Percentiles rank a stretch among this genome's conserved stretches.
phyloP scores from a whole-genome alignment of 2,888 invertebrate genomes.

The Chelonus formosanus region DNA sequence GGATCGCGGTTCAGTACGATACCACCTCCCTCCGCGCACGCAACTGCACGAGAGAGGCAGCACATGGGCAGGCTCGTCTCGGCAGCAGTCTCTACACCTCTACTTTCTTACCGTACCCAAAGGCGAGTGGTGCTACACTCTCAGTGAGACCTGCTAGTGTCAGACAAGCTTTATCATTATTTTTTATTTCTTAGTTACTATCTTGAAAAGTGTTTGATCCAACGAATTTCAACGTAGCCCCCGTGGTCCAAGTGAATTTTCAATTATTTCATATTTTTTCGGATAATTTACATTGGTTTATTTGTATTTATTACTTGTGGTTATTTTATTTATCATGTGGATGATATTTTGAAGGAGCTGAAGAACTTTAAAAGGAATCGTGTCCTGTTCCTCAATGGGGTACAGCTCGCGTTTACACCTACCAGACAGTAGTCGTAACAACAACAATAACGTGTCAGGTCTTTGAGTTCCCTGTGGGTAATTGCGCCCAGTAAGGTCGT shows the following conservation, averaged over 20 bases:
- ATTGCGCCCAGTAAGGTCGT: slow-evolving; percentile 61
- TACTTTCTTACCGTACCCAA: slow-evolving; percentile 43
- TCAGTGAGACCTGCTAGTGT: slow-evolving; percentile 44
- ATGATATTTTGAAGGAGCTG: slow-evolving; percentile 13
- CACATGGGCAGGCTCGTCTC: slow-evolving; percentile 31
- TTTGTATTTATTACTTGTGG: slow-evolving; percentile 3
- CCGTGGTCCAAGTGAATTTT: too few species aligned
- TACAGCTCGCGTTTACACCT: slow-evolving; percentile 39
- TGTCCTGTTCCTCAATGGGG: slow-evolving; percentile 45
- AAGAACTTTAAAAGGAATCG: slow-evolving; percentile 33
- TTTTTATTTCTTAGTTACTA: slow-evolving; percentile 10
- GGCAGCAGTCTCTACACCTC: slow-evolving; percentile 36
- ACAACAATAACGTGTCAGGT: slow-evolving; percentile 45
- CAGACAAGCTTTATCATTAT: slow-evolving; percentile 30
- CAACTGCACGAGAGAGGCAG: slow-evolving; percentile 46
- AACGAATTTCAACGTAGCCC: too few species aligned
- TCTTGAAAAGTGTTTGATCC: neutral
- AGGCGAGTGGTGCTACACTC: slow-evolving; percentile 44
- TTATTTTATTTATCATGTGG: slow-evolving; percentile 16
- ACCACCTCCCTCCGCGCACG: slow-evolving; percentile 65
- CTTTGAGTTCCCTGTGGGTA: slow-evolving; percentile 54
- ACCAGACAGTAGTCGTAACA: slow-evolving; percentile 25
- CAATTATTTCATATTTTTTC: neutral
- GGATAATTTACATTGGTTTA: neutral
- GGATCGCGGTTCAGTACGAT: slow-evolving; percentile 64